Base-by-base conservation (phyloP, 2,888 invertebrate genomes). In the Calliopum simillimum region DNA sequence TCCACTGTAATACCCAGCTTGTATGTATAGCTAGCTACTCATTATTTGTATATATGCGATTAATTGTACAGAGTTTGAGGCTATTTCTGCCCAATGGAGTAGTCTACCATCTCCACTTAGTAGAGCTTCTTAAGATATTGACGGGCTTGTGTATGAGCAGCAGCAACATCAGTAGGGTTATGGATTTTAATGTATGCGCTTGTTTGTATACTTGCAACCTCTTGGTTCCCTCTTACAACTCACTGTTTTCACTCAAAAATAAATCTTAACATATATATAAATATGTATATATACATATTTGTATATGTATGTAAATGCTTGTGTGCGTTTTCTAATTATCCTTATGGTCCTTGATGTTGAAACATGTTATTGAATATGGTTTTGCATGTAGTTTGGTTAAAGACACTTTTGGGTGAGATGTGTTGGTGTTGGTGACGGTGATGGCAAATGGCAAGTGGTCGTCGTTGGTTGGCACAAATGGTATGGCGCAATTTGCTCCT, bases 271-370 rank as follows among this genome's bases (percentile, higher is more conserved):
- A 25, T 51, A 49, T 33, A 25, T 49, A 11, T 67, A 19, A 19
- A 19, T 56, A 19, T 63, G 21, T 49, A 33, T 16, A 5, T 49
- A 1, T 49, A 23, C 23, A 56, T 56, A n/a, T n/a, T n/a, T n/a
- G n/a, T n/a, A n/a, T n/a, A n/a, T n/a, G n/a, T n/a, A 33, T 33
- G 33, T 33, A 33, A 33, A 33, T 33, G 47, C 41, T 58, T 19
- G 58, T 58, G 44, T 49, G 58, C 67, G 21, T 47, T 76, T 76
- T 76, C 76, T 77, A 76, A 77, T 77, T 77, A 76, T 76, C 73
- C 76, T 74, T 76, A 73, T 75, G 75, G 76, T 73, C 75, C 65
- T 58, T 59, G 47, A 67, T 67, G 58, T 59, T 49, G 58, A 49
- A 59, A 67, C 67, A 67, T 59, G 59, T 67, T 67, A 67, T 58